Percentiles rank a stretch among this genome's conserved stretches.
Evolutionary conservation across 2,888 invertebrate genomes (phyloP).

Genomic region (Ophion ventricosus): DNA sequence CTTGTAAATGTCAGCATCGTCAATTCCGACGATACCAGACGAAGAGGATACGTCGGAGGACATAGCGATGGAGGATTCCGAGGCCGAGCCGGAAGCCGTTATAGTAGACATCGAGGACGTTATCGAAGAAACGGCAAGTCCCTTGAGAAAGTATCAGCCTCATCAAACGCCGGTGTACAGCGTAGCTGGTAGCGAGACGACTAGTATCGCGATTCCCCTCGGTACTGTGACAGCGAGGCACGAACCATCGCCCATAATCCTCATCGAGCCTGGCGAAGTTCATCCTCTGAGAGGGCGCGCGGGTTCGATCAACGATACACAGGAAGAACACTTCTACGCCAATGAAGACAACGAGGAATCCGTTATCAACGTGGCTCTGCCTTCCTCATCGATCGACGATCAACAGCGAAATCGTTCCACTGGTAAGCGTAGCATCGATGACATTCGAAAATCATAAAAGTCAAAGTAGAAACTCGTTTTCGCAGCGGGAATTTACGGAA

Average conservation of each 20-base stretch:
- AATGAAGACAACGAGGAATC: slow-evolving; percentile 42
- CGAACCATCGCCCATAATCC: slow-evolving; percentile 76
- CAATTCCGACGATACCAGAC: slow-evolving; percentile 73
- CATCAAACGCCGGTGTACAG: slow-evolving; percentile 90
- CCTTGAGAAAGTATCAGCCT: slow-evolving; percentile 87
- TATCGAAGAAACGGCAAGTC: slow-evolving; percentile 91
- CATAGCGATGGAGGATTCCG: slow-evolving; percentile 79
- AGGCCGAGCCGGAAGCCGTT: slow-evolving; percentile 90
- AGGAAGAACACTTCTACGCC: slow-evolving; percentile 31
- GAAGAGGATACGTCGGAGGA: slow-evolving; percentile 74
- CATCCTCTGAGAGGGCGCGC: slow-evolving; percentile 52
- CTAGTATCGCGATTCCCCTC: slow-evolving; percentile 78
- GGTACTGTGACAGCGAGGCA: slow-evolving; percentile 79
- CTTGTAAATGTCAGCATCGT: slow-evolving; percentile 60
- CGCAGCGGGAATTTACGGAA: slow-evolving; percentile 64
- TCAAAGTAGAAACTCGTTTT: slow-evolving; percentile 72
- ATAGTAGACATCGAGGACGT: slow-evolving; percentile 93
- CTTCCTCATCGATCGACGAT: slow-evolving; percentile 37
- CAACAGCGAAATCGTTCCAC: slow-evolving; percentile 37
- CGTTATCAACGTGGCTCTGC: slow-evolving; percentile 1
- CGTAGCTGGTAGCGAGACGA: slow-evolving; percentile 78
- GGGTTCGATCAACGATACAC: slow-evolving; percentile 37
- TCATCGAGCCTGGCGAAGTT: slow-evolving; percentile 74
- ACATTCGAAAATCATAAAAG: slow-evolving; percentile 69
- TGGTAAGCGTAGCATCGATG: slow-evolving; percentile 61